These are phyloP conservation scores for Callionymus lyra DNA, from an alignment of 2,113 vertebrate genomes.

Conservation along the genomic window DNA sequence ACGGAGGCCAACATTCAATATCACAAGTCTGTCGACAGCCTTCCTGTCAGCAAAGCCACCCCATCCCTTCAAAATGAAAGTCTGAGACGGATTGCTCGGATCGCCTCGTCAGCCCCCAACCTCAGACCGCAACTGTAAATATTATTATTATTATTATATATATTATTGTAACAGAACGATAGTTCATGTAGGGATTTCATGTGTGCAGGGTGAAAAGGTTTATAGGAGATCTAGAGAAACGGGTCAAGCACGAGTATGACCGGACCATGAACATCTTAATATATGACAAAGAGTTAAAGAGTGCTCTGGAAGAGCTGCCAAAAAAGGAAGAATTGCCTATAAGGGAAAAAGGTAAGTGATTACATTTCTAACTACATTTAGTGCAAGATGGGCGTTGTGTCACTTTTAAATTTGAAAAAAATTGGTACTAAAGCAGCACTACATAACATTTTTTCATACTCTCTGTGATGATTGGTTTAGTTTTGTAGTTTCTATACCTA, in stretches of 20 bases:
- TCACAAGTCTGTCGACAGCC: constrained; percentile 77
- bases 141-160: neutral
- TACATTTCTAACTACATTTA: too few relatives aligned
- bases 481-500: too few relatives aligned
- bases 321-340: constrained; percentile 70
- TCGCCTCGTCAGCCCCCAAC: constrained; percentile 56
- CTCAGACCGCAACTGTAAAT: constrained; percentile 63
- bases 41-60: constrained; percentile 67
- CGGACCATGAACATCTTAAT: constrained; percentile 76
- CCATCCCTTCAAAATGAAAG: constrained; percentile 46
- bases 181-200: neutral
- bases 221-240: constrained; percentile 58
- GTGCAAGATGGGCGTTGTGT: too few relatives aligned
- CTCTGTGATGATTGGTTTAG: too few relatives aligned
- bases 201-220: constrained; percentile 53
- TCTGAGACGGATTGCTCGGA: constrained; percentile 60
- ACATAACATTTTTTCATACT: too few relatives aligned
- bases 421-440: too few relatives aligned
- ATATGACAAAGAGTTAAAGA: constrained; percentile 71
- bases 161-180: neutral
- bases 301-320: constrained; percentile 65
- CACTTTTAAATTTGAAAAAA: too few relatives aligned
- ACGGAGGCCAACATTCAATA: constrained; percentile 72
- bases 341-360: too few relatives aligned
- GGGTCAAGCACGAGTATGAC: constrained; percentile 71